These are phyloP conservation scores for Pyrgilauda ruficollis DNA, from an alignment of 2,113 vertebrate genomes.

Conservation along the genomic window DNA sequence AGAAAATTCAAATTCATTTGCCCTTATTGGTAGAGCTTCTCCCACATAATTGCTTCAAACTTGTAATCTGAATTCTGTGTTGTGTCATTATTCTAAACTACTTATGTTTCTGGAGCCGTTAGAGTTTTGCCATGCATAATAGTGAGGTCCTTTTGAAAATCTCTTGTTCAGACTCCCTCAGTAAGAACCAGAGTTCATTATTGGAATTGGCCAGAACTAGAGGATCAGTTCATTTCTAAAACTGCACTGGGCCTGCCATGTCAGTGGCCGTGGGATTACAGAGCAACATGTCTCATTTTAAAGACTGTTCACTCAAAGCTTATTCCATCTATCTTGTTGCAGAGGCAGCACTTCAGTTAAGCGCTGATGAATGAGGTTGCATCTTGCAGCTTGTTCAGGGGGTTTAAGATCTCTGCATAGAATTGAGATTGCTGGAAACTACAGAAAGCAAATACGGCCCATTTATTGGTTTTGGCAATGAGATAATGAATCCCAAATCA, in stretches of 20 bases:
- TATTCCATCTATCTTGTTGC: not conserved
- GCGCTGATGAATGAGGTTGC: rapidly evolving
- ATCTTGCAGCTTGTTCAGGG: not conserved
- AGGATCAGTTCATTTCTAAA: not conserved
- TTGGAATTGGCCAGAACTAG: not conserved
- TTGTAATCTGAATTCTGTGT: not conserved
- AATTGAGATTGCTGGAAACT: not conserved
- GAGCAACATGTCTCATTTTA: not conserved
- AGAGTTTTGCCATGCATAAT: not conserved
- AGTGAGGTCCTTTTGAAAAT: not conserved
- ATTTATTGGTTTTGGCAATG: not conserved
- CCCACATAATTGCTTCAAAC: not conserved
- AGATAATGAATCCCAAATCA: not conserved
- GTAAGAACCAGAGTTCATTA: not conserved
- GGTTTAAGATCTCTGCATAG: not conserved
- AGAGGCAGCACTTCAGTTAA: not conserved
- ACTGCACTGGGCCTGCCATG: not conserved
- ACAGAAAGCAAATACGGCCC: not conserved
- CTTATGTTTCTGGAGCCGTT: not conserved
- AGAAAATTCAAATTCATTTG: not conserved
- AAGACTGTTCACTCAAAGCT: not conserved
- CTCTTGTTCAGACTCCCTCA: not conserved
- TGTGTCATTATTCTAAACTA: not conserved
- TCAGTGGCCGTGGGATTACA: not conserved
- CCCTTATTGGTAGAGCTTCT: not conserved